Base-by-base conservation (phyloP, 2,797 vertebrate species). In the Pipistrellus pygmaeus region DNA sequence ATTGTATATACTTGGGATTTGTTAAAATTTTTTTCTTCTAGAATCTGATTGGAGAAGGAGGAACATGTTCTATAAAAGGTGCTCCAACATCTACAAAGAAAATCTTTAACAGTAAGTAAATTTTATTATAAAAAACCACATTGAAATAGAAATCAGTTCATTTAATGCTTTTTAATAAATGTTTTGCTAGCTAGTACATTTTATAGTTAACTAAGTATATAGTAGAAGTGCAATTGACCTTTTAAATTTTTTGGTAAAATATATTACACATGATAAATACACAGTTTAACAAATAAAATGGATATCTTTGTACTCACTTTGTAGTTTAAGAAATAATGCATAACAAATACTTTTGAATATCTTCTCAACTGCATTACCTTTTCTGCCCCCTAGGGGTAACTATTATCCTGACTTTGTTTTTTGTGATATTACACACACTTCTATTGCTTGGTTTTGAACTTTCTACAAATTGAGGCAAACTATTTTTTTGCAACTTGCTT, bases 11-110 rank as follows among this genome's bases (percentile, higher is more conserved):
- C 46, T 78, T 77, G 18, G 7, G 3, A 91, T 10, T 76, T 88
- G 13, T 88, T 92, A 82, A 90, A 83, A 8, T 83, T 84, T 92
- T 95, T 96, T 85, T 86, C 57, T 95, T 93, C 62, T 95, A 97
- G 96, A 85, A 97, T 85, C 35, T 85, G 82, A 25, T 88, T 85
- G 81, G 95, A 96, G 93, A 75, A 92, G 91, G 95, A 94, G 30
- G 96, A 82, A 32, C 41, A 0, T 90, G 0, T 93, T 72, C 69
- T 84, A 89, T 90, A 82, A 97, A 97, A 92, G 13, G 38, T 23
- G 93, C 23, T 68, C 89, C 94, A 89, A 51, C 76, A 41, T 94
- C 93, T 97, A 84, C 46, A 25, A 6, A 93, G 83, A 91, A 97
- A 93, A 97, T 91, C 3, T 96, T 86, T 35, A 53, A 55, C 71